Conservation (phyloP, 2,888 invertebrate genomes). For the Dynastes tityus region DNA sequence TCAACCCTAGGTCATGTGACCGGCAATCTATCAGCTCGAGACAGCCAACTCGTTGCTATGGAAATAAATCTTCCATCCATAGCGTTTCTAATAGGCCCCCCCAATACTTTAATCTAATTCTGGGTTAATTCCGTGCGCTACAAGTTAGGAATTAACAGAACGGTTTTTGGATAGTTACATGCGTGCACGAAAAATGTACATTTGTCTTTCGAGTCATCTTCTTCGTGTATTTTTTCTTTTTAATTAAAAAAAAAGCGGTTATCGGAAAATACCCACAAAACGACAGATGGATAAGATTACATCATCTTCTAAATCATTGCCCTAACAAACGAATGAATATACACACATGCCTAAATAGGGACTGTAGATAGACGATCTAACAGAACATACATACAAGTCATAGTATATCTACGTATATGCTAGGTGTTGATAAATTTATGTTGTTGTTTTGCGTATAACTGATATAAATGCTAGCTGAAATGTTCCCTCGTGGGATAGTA, state of each 20-base stretch:
- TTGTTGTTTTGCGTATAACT: not conserved
- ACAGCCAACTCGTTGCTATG: constrained; percentile 70
- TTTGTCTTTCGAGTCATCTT: constrained; percentile 9
- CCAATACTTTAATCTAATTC: constrained; percentile 50
- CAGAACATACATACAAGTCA: constrained; percentile 23
- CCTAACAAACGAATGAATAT: not conserved
- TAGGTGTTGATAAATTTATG: constrained; percentile 25
- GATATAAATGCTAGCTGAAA: constrained; percentile 19
- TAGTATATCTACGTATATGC: constrained; percentile 17
- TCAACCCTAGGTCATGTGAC: constrained; percentile 64
- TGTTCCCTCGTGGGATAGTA: not conserved
- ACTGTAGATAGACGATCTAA: not conserved
- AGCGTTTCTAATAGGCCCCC: constrained; percentile 71
- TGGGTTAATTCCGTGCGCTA: constrained; percentile 46
- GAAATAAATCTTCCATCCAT: constrained; percentile 71
- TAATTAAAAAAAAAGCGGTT: constrained; percentile 12
- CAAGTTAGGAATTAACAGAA: constrained; percentile 38
- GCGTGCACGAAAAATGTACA: constrained; percentile 42
- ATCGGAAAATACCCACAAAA: constrained; percentile 4
- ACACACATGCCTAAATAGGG: too few relatives aligned
- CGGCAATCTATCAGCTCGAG: constrained; percentile 70
- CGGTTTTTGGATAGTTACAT: constrained; percentile 6
- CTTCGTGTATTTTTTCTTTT: not conserved
- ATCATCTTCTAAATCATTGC: not conserved
- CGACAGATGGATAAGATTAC: not conserved